phyloP scores from a whole-genome alignment of 1,140 invertebrate genomes.

The Sarcophaga peregrina region DNA sequence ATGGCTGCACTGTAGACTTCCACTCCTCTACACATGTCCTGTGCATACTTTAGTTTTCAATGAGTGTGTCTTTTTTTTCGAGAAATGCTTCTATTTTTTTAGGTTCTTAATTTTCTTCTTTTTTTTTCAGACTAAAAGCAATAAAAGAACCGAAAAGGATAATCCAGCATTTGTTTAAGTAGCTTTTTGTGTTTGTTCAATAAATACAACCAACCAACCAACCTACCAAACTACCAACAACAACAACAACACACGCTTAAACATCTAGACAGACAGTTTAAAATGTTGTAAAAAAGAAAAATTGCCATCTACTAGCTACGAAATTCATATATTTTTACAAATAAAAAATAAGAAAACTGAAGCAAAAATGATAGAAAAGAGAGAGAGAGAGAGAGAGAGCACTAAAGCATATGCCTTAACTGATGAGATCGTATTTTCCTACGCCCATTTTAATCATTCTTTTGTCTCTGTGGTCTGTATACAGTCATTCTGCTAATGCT shows the following conservation, averaged over 20 bases:
- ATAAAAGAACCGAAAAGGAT: constrained; percentile 36
- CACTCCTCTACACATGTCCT: constrained; percentile 32
- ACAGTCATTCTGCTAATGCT: neutral
- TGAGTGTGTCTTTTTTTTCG: no score
- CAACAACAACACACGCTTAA: neutral
- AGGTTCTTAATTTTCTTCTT: neutral
- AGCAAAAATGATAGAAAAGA: neutral
- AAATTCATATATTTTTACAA: neutral
- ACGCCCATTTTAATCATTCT: constrained; percentile 28
- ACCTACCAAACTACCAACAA: no score
- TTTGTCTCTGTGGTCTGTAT: constrained; percentile 1
- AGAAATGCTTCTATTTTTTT: neutral
- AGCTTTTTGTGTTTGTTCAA: constrained; percentile 40
- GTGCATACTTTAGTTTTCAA: constrained; percentile 4
- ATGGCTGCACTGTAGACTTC: neutral
- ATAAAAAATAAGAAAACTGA: neutral
- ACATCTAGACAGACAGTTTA: neutral
- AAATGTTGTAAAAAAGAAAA: neutral
- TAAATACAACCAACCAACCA: constrained; percentile 27
- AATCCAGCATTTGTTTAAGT: constrained; percentile 38
- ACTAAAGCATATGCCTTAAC: neutral
- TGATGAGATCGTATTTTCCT: neutral
- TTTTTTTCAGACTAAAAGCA: constrained; percentile 16
- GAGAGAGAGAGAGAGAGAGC: neutral
- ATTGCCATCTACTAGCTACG: neutral